Evolutionary conservation across 2,797 vertebrate species (phyloP), one percentile per base, ranked within the genome.

Genomic region (Dryobates pubescens): DNA sequence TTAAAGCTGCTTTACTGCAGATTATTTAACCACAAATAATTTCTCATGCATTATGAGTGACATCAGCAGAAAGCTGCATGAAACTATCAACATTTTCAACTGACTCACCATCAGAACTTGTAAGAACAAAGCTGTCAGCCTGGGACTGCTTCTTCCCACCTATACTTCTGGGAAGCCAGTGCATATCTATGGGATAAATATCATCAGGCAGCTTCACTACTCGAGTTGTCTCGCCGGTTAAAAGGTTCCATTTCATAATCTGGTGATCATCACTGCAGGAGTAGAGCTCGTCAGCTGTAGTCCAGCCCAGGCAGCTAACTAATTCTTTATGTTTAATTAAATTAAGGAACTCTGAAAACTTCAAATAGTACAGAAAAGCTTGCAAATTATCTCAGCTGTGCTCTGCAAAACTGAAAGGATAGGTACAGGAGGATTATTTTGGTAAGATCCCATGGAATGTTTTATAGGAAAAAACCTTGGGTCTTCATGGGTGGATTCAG

Each of bases 181-280:
- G 99, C 62, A 99, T 97, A 92, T 99, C 99, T 26, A 98, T 91
- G 9, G 99, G 99, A 95, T 98, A 99, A 86, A 98, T 98, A 30
- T 99, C 98, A 41, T 99, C 98, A 36, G 98, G 98, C 20, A 99
- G 98, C 83, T 97, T 98, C 68, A 99, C 98, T 54, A 99, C 97
- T 5, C 98, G 97, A 22, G 93, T 97, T 38, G 99, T 98, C 90
- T 99, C 99, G 73, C 96, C 97, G 30, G 97, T 99, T 94, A 99
- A 89, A 67, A 99, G 97, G 97, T 99, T 99, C 99, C 99, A 99
- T 34, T 96, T 98, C 90, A 99, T 96, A 58, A 99, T 97, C 79
- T 99, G 98, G 95, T 99, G 99, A 91, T 99, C 99, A 76, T 99
- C 99, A 9, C 99, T 98, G 96, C 98, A 99, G 2, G 99, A 99